These are phyloP conservation scores for Lutjanus campechanus DNA, from an alignment of 2,797 vertebrate species.

Conservation along the genomic window DNA sequence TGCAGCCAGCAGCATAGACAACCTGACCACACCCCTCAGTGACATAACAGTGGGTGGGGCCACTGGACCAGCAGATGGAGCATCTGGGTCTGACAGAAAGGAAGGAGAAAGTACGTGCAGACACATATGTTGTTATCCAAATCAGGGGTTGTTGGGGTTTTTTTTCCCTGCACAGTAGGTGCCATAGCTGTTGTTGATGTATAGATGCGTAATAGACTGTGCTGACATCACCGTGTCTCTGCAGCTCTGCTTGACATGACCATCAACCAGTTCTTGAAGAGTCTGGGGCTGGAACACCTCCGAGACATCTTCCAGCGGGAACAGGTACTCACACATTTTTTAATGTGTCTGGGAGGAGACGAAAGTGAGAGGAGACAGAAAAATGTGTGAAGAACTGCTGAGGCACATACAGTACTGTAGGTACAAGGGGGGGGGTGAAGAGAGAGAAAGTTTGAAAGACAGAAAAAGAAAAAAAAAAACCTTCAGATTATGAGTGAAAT, in stretches of 20 bases:
- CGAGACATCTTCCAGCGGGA: slow-evolving; percentile 98
- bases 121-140: background rate
- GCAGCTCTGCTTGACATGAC: slow-evolving; percentile 93
- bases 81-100: slow-evolving; percentile 92
- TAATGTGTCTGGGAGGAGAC: background rate
- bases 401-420: no score
- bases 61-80: slow-evolving; percentile 92
- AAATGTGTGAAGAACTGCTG: background rate
- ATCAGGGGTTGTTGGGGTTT: background rate
- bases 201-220: background rate
- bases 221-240: slow-evolving; percentile 25
- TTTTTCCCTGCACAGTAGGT: background rate
- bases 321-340: slow-evolving; percentile 85
- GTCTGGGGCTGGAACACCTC: slow-evolving; percentile 95
- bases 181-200: background rate
- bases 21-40: slow-evolving; percentile 90
- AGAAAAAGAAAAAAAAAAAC: background rate
- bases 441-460: no score
- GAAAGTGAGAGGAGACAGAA: background rate
- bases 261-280: slow-evolving; percentile 98
- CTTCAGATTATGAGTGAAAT: background rate
- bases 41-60: slow-evolving; percentile 89
- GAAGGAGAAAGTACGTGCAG: slow-evolving; percentile 91
- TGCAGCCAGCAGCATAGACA: slow-evolving; percentile 97
- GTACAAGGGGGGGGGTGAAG: no score